Base-by-base conservation (phyloP, 2,888 invertebrate species). In the Gymnoscelis rufifasciata region DNA sequence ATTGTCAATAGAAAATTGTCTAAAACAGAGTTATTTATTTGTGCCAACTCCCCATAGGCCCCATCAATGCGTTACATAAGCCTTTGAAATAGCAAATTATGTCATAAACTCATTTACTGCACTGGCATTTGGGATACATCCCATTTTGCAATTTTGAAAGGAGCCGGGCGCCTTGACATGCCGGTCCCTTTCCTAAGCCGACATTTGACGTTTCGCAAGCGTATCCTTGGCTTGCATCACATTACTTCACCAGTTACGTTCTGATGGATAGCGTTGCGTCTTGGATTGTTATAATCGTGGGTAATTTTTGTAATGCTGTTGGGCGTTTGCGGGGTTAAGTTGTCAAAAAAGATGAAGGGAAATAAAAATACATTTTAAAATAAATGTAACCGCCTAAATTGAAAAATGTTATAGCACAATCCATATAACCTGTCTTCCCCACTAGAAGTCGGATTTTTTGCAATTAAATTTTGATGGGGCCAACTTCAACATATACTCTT, bases 131-230 rank as follows among this genome's bases (percentile, higher is more conserved):
- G 51, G 55, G 55, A 53, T 52, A 47, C 46, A 52, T 47, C 52
- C 79, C 74, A 77, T 81, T 80, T 73, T 72, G 66, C 67, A 81
- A 81, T 64, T 69, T 71, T 62, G 70, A 81, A 81, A 81, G 80
- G 81, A 74, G 70, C 64, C 61, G 59, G 60, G 50, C 49, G 66
- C 77, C 82, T 82, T 82, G 83, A 82, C 82, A 78, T 70, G 68
- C 41, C 37, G 19, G 69, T 71, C 76, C 81, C 83, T 82, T 82
- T 77, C 77, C 82, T 82, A 81, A 79, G 65, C 67, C 78, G 78
- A 79, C 81, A 81, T 81, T 82, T 71, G 66, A 63, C 47, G 55
- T 71, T 66, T 60, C 68, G 71, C 71, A 71, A 72, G 41, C 49
- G 29, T 54, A 62, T 62, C 62, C 62, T 62, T 62, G 62, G 56